Base-by-base conservation (phyloP, 1,140 invertebrate species). In the Sminthurinus signatus region DNA sequence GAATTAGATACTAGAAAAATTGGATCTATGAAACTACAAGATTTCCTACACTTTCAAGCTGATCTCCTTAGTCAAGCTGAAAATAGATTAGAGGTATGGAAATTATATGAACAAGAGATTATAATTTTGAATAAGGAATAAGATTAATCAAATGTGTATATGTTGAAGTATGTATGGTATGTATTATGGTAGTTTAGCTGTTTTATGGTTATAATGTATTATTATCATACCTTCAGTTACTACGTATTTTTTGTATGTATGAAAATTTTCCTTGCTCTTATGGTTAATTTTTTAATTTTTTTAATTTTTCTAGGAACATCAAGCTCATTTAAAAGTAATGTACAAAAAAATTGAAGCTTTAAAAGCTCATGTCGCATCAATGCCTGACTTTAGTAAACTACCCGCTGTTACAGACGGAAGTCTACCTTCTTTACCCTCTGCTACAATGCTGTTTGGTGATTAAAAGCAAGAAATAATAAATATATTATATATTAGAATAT, bases 381-480 rank as follows among this genome's bases (percentile, higher is more conserved):
- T 97, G 66, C 93, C 93, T 0, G 93, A 97, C 78, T 81, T 97
- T 44, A 92, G 88, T 1, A 85, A 90, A 70, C 77, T 96, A 64
- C 92, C 93, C 0, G 88, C 92, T 73, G 89, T 96, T 0, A 93
- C 89, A 2, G 89, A 89, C 42, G 90, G 90, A 1, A 76, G 96
- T 17, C 89, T 90, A 14, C 93, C 94, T 0, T n/a, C n/a, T n/a
- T 78, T 97, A 64, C 93, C 94, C 21, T 95, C 92, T 10, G 93
- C 93, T 46, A 92, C 93, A 1, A 92, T 96, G 79, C 81, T 98
- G 5, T 96, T 97, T 78, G n/a, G n/a, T n/a, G n/a, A n/a, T n/a
- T n/a, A n/a, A n/a, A n/a, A 90, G 70, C 43, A 42, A 69, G 12
- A 65, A 65, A 44, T 12, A 12, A n/a, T 42, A 42, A 42, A 12